Evolutionary conservation across 2,797 vertebrate species (phyloP).

Genomic region (Acanthornis magna): DNA sequence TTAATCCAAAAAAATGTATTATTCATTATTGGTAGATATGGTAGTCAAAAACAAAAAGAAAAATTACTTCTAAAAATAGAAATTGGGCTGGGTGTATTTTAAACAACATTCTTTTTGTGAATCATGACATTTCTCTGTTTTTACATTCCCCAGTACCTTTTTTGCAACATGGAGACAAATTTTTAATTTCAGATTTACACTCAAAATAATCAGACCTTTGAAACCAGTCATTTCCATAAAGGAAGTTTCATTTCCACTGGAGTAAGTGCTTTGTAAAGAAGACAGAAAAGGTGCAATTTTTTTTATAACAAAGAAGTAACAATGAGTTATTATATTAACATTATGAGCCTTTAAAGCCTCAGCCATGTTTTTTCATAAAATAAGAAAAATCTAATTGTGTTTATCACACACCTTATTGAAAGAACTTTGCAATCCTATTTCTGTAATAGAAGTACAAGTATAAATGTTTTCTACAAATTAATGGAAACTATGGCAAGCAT

Average conservation of each 20-base stretch:
- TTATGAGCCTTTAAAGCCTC: not conserved
- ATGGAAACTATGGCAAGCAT: not conserved
- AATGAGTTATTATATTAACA: not conserved
- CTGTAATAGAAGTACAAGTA: not conserved
- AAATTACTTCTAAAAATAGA: not conserved
- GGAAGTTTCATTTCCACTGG: not conserved
- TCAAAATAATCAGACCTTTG: not conserved
- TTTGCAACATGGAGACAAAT: not conserved
- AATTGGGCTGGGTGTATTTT: not conserved
- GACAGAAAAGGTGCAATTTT: not conserved
- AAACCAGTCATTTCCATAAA: not conserved
- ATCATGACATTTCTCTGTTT: not conserved
- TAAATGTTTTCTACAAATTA: not conserved
- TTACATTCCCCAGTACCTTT: not conserved
- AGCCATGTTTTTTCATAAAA: not conserved
- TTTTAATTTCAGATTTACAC: not conserved
- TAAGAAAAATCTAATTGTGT: not conserved
- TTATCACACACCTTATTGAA: not conserved
- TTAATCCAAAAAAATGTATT: not conserved
- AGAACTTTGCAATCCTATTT: not conserved
- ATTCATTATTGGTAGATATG: not conserved
- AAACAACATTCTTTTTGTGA: not conserved
- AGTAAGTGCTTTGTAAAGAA: not conserved
- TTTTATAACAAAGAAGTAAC: not conserved
- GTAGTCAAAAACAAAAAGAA: not conserved